A percentile compares a stretch with the other conserved stretches of the same genome.
Evolutionary conservation across 2,113 vertebrate genomes (phyloP).

Genomic region (Heptranchias perlo): DNA sequence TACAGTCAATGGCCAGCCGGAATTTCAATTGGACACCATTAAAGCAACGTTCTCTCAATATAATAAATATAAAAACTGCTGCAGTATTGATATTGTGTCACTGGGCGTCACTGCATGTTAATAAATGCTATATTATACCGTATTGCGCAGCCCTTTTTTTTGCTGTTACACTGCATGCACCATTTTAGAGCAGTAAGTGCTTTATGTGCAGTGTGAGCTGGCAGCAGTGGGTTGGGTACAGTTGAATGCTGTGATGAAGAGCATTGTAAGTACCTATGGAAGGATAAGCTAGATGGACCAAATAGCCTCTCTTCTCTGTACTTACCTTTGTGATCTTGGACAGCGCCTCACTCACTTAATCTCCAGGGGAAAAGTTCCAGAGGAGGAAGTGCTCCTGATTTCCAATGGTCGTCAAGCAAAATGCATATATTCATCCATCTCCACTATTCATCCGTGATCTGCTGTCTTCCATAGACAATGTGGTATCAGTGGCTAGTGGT

Average conservation of each 20-base stretch:
- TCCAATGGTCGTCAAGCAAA: neutral
- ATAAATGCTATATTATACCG: neutral
- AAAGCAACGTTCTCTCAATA: neutral
- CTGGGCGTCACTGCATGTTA: neutral
- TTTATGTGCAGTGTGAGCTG: neutral
- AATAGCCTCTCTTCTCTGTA: neutral
- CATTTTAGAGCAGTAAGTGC: neutral
- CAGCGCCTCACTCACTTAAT: too few species aligned
- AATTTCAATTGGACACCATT: neutral
- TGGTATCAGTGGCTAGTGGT: neutral
- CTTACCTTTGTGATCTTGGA: neutral
- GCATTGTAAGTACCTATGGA: neutral
- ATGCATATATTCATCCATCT: neutral
- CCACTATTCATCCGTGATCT: neutral
- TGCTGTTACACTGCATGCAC: neutral
- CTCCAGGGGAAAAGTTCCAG: neutral
- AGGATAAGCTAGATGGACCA: neutral
- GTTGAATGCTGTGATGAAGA: neutral
- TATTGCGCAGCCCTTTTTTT: neutral
- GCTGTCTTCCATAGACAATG: neutral
- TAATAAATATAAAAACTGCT: neutral
- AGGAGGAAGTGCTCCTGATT: too few species aligned
- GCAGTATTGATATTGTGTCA: neutral
- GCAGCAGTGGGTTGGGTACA: neutral
- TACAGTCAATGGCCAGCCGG: neutral